phyloP scores from a whole-genome alignment of 2,797 vertebrate genomes.

The Myiotriccus ornatus region DNA sequence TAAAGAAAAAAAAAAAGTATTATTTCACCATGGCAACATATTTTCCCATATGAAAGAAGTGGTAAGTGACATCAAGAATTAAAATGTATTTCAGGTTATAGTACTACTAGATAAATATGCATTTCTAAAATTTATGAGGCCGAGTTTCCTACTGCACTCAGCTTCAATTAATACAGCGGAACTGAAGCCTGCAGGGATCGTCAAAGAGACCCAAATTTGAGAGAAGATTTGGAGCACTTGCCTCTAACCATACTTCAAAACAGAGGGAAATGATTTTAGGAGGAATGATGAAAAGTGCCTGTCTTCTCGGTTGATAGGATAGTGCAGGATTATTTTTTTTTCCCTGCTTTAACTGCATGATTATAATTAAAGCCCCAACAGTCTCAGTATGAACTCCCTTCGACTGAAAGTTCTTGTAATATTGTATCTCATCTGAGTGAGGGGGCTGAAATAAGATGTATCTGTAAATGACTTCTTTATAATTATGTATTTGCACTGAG shows the following conservation, averaged over 20 bases:
- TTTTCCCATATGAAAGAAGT: background rate
- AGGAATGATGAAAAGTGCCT: constrained; percentile 20
- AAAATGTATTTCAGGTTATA: background rate
- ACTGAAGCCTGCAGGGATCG: background rate
- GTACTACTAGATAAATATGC: background rate
- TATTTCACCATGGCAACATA: background rate
- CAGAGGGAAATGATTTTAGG: background rate
- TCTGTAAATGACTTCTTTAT: background rate
- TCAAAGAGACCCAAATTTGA: background rate
- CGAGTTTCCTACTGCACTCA: background rate
- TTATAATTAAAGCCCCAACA: background rate
- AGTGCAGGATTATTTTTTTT: background rate
- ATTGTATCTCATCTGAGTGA: background rate
- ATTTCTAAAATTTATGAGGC: constrained; percentile 33
- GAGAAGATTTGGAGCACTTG: background rate
- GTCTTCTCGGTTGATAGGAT: background rate
- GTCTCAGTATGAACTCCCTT: background rate
- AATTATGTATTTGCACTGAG: background rate
- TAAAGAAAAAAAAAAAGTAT: background rate
- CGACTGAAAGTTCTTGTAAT: background rate
- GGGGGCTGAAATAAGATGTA: background rate
- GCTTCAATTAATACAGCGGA: constrained; percentile 17
- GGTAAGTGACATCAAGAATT: constrained; percentile 20
- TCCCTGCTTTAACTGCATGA: background rate
- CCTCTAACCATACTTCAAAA: constrained; percentile 40